phyloP scores from a whole-genome alignment of 2,797 vertebrate species.

The Lacerta viridis region DNA sequence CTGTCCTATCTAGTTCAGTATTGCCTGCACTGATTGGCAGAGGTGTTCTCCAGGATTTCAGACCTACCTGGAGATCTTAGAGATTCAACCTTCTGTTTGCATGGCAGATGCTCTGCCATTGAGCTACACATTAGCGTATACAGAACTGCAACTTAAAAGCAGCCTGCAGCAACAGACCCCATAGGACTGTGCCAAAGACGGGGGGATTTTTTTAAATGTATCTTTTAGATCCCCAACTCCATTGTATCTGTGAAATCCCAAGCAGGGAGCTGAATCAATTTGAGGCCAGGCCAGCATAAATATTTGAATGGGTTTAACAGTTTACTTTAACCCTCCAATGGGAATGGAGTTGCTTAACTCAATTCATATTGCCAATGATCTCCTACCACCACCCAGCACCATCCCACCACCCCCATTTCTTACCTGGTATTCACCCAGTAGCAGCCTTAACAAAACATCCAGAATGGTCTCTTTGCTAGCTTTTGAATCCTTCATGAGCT shows the following conservation, averaged over 20 bases:
- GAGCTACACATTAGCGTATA: neutral
- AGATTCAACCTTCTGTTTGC: no score
- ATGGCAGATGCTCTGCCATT: no score
- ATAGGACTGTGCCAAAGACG: slow-evolving; percentile 22
- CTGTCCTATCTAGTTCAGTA: no score
- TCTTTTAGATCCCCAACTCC: slow-evolving; percentile 64
- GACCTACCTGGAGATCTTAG: no score
- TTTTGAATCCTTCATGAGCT: slow-evolving; percentile 78
- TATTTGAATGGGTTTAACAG: slow-evolving; percentile 73
- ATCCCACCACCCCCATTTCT: neutral
- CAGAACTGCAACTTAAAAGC: slow-evolving; percentile 10
- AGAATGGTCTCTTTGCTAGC: slow-evolving; percentile 62
- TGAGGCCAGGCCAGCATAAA: slow-evolving; percentile 69
- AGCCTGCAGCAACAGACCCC: neutral
- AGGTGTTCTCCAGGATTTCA: no score
- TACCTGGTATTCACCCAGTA: no score
- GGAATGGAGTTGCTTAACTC: slow-evolving; percentile 62
- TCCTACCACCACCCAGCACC: neutral
- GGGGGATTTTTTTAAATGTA: slow-evolving; percentile 47
- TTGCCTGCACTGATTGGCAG: no score
- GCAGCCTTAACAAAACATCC: slow-evolving; percentile 67
- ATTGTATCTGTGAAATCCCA: slow-evolving; percentile 58
- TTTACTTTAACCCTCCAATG: slow-evolving; percentile 73
- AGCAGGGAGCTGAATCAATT: slow-evolving; percentile 58
- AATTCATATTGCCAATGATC: slow-evolving; percentile 62